A percentile compares a stretch with the other conserved stretches of the same genome.
phyloP scores from a whole-genome alignment of 2,113 vertebrate species.

The Bostrychus sinensis region DNA sequence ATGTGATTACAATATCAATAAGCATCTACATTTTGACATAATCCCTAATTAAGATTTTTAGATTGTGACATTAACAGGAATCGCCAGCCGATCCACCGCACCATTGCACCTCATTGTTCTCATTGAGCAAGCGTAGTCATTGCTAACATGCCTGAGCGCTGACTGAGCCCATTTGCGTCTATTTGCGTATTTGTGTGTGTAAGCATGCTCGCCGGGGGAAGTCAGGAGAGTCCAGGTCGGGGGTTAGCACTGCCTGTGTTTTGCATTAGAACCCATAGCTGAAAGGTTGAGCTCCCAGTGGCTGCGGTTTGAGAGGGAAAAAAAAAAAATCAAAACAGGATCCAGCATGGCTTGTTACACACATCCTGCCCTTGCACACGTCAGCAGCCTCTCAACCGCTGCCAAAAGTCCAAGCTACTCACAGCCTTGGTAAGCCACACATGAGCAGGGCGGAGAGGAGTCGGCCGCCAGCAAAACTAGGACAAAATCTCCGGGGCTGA shows the following conservation, averaged over 20 bases:
- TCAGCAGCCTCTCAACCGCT: conserved; percentile 72
- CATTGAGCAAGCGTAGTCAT: neutral
- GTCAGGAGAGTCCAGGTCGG: conserved; percentile 37
- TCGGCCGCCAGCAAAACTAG: conserved; percentile 36
- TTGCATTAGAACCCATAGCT: conserved; percentile 57
- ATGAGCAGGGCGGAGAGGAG: conserved; percentile 50
- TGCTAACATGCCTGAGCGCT: conserved; percentile 19
- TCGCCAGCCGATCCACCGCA: neutral
- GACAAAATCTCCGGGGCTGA: conserved; percentile 25
- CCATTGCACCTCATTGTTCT: neutral
- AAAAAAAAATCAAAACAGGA: conserved; percentile 66
- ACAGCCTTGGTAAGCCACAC: conserved; percentile 57
- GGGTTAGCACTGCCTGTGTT: conserved; percentile 49
- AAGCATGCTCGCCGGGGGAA: conserved; percentile 23
- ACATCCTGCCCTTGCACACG: conserved; percentile 74
- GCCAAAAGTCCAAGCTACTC: conserved; percentile 71
- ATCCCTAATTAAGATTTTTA: neutral
- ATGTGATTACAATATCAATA: neutral
- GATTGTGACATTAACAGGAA: neutral
- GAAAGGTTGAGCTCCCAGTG: conserved; percentile 64
- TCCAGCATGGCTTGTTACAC: conserved; percentile 74
- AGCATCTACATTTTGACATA: too few relatives aligned
- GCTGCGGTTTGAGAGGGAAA: conserved; percentile 53
- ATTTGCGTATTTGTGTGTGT: conserved; percentile 16
- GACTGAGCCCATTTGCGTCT: neutral